Conservation (phyloP, 2,113 vertebrate genomes). For the Phocoena sinus region DNA sequence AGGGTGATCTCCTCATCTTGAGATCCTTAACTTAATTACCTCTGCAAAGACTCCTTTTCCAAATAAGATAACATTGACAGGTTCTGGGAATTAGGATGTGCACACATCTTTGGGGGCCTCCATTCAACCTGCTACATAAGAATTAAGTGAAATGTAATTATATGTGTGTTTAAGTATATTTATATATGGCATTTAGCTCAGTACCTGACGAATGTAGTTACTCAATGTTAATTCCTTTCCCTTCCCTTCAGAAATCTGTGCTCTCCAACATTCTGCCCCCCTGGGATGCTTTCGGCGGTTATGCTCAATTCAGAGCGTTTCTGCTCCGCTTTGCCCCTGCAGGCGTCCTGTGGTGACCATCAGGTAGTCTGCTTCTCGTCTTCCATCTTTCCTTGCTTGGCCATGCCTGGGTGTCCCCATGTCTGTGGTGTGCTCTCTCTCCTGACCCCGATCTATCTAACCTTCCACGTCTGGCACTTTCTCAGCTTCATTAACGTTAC, state of each 20-base stretch:
- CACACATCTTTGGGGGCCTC: neutral
- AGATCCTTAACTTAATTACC: neutral
- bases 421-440: neutral
- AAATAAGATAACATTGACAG: neutral
- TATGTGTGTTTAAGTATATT: neutral
- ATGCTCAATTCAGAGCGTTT: neutral
- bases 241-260: neutral
- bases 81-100: neutral
- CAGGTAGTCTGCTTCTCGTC: neutral
- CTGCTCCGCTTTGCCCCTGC: fast-evolving
- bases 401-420: neutral
- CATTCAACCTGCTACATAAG: neutral
- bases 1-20: neutral
- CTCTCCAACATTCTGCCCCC: neutral
- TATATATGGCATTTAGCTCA: neutral
- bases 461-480: neutral
- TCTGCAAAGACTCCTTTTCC: neutral
- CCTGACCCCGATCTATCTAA: neutral
- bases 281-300: neutral
- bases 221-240: neutral
- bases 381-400: neutral
- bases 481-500: neutral
- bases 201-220: neutral
- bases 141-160: neutral
- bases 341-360: neutral